A percentile compares a stretch with the other conserved stretches of the same genome.
Conservation (phyloP, 2,888 invertebrate species). For the Oscheius onirici region DNA sequence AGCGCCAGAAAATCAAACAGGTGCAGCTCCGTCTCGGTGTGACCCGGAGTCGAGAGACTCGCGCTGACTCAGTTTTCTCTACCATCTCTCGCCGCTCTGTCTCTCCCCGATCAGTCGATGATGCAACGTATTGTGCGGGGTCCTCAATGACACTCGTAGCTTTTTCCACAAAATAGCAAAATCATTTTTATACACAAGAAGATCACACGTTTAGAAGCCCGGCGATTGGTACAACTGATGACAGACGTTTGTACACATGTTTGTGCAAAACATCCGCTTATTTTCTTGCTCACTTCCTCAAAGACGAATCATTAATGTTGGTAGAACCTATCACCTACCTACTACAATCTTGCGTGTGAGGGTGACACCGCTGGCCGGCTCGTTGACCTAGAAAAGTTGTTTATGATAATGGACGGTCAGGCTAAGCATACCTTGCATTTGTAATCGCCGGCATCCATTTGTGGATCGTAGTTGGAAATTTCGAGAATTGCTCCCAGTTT, state of each 20-base stretch:
- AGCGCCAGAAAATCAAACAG: neutral
- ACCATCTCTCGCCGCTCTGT: slow-evolving; percentile 22
- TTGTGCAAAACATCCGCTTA: slow-evolving; percentile 34
- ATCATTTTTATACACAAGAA: neutral
- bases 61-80: slow-evolving; percentile 22
- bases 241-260: slow-evolving; percentile 38
- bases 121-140: slow-evolving; percentile 7
- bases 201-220: slow-evolving; percentile 10
- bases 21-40: neutral
- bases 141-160: neutral
- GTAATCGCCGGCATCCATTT: slow-evolving; percentile 51
- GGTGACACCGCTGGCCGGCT: slow-evolving; percentile 13
- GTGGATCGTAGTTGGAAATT: slow-evolving; percentile 49
- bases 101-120: slow-evolving; percentile 31
- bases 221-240: slow-evolving; percentile 22
- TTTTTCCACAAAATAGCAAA: neutral
- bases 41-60: neutral
- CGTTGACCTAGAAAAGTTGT: neutral
- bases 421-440: slow-evolving; percentile 41
- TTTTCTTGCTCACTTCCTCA: slow-evolving; percentile 35
- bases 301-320: slow-evolving; percentile 3
- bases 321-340: slow-evolving; percentile 2
- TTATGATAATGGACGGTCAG: neutral
- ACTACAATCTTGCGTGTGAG: slow-evolving; percentile 19
- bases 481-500: slow-evolving; percentile 48